Percentiles rank a stretch among this genome's conserved stretches.
phyloP scores from a whole-genome alignment of 2,797 vertebrate species.

The Sciaenops ocellatus region DNA sequence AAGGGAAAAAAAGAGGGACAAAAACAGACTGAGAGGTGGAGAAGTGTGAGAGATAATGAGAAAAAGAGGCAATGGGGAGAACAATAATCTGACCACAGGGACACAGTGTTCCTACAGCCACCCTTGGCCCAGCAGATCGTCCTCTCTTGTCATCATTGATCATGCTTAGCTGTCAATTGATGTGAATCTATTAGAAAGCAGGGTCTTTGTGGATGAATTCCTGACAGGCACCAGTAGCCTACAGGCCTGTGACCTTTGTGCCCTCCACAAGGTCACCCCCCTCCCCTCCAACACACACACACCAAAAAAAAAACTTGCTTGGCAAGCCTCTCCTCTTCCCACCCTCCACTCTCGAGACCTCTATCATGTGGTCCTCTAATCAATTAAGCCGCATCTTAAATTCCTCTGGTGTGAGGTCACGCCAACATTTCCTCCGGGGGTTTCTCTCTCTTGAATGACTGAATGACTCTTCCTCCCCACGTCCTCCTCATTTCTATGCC shows the following conservation, averaged over 20 bases:
- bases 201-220: conserved; percentile 76
- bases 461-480: conserved; percentile 38
- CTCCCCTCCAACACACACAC: background rate
- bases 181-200: conserved; percentile 67
- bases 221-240: conserved; percentile 83
- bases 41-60: conserved; percentile 21
- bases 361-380: conserved; percentile 81
- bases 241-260: conserved; percentile 77
- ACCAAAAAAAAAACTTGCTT: conserved; percentile 13
- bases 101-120: conserved; percentile 46
- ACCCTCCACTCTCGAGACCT: conserved; percentile 57
- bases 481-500: conserved; percentile 27
- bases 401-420: conserved; percentile 90
- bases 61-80: background rate
- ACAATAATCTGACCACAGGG: conserved; percentile 23
- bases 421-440: conserved; percentile 63
- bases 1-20: background rate
- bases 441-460: conserved; percentile 38
- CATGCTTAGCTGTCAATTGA: conserved; percentile 76
- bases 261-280: conserved; percentile 68
- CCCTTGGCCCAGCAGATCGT: conserved; percentile 36
- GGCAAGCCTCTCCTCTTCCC: background rate
- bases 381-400: conserved; percentile 88
- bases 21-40: conserved; percentile 12
- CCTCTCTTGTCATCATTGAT: conserved; percentile 71